Evolutionary conservation across 2,113 vertebrate species (phyloP), one percentile per base, ranked within the genome.

Genomic region (Dasyprocta punctata): DNA sequence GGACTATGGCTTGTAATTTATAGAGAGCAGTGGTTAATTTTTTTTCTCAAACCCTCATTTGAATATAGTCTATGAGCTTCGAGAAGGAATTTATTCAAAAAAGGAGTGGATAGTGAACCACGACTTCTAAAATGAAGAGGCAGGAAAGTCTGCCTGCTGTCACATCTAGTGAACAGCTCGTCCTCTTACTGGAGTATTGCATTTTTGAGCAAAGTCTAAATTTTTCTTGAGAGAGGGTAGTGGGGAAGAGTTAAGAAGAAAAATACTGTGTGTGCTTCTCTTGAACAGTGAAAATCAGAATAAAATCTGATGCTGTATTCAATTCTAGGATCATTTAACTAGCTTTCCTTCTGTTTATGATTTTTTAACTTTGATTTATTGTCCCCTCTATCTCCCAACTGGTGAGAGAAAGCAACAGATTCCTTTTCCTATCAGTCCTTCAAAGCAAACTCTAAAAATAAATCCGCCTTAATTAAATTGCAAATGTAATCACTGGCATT

Each of bases 401-500:
- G 49, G 2, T 17, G 7, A 86, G 47, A 67, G 54, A 49, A 89
- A 96, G 69, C 54, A 52, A 81, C 65, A 30, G 20, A 24, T 14
- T 24, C 83, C 47, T 88, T 58, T 28, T 11, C 80, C 52, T 73
- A 85, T 17, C 22, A 92, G 28, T 47, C 28, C 81, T 92, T 88
- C 91, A 75, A 44, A 75, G n/a, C n/a, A 49, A 61, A 95, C 30
- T 86, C 96, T 94, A 89, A 97, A 97, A 94, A 96, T 97, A 98
- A 85, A 13, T 47, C 47, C 1, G 44, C 65, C 71, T 88, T 94
- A 78, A 97, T 98, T 96, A 98, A 96, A 96, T 91, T 98, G 97
- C 96, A 98, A 91, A 97, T 97, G 97, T 14, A 96, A 96, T 98
- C 95, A 97, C 56, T 90, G 44, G 75, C 30, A 33, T 80, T 90